Evolutionary conservation across 2,888 invertebrate species (phyloP).

Genomic region (Leucophenga montana): DNA sequence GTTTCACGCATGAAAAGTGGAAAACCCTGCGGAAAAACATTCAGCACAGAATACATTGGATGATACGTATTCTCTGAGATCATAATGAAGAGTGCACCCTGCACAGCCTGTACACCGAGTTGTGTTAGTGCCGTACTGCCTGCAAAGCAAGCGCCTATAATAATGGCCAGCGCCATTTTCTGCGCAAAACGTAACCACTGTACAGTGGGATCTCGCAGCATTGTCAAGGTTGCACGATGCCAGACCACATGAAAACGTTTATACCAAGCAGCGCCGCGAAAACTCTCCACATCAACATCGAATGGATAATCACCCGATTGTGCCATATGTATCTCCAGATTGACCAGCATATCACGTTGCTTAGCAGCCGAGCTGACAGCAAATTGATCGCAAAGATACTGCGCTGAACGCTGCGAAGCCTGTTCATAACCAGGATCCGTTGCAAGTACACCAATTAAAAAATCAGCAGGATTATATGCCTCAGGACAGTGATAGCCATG

Average conservation of each 20-base stretch:
- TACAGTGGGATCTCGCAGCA: constrained; percentile 86
- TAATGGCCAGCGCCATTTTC: constrained; percentile 83
- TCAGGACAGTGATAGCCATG: constrained; percentile 85
- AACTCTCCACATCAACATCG: constrained; percentile 68
- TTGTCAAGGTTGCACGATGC: constrained; percentile 82
- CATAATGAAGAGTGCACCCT: constrained; percentile 90
- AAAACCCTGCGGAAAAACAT: constrained; percentile 85
- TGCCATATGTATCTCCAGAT: constrained; percentile 81
- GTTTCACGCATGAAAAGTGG: constrained; percentile 88
- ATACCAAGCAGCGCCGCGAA: constrained; percentile 79
- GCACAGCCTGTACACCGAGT: constrained; percentile 88
- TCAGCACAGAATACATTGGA: constrained; percentile 91
- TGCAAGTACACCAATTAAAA: constrained; percentile 88
- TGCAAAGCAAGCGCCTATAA: constrained; percentile 89
- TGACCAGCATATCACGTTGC: constrained; percentile 83
- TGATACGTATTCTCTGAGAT: constrained; percentile 93
- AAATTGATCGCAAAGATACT: constrained; percentile 84
- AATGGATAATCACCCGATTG: constrained; percentile 74
- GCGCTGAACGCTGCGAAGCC: constrained; percentile 80
- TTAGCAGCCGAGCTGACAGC: constrained; percentile 84
- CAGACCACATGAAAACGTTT: constrained; percentile 84
- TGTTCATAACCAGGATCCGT: constrained; percentile 84
- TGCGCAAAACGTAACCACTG: constrained; percentile 85
- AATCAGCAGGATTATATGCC: constrained; percentile 93
- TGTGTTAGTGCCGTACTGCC: constrained; percentile 83